Evolutionary conservation across 92 coral and sea anemone genomes (phyloP).

Genomic region (Bergia sp.): DNA sequence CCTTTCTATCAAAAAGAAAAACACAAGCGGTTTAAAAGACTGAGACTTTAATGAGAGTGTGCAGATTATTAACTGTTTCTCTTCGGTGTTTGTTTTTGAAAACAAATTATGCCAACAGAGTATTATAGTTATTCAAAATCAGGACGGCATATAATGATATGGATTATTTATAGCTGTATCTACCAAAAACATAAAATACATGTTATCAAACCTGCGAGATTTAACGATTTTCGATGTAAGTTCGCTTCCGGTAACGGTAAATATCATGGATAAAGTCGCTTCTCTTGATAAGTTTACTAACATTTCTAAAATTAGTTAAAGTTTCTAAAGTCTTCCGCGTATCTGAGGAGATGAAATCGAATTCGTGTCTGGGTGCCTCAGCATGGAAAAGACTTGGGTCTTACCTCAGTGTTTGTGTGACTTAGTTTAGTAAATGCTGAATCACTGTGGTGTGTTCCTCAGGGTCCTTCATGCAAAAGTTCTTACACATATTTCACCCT

Average conservation of each 20-base stretch:
- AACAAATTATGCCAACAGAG: background rate
- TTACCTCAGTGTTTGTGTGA: background rate
- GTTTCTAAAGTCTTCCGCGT: background rate
- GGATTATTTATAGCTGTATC: background rate
- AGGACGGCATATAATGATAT: constrained; percentile 7
- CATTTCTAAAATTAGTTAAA: no score
- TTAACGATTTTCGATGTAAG: background rate
- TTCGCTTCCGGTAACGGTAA: background rate
- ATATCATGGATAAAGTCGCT: background rate
- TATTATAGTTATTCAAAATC: constrained; percentile 5
- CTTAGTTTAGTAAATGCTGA: background rate
- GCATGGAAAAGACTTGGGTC: background rate
- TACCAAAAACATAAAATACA: background rate
- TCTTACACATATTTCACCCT: background rate
- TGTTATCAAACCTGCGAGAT: background rate
- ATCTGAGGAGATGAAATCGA: background rate
- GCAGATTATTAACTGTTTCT: background rate
- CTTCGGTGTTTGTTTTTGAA: background rate
- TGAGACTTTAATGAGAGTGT: no score
- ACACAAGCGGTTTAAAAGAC: background rate
- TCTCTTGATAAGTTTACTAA: background rate
- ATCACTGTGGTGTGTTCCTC: background rate
- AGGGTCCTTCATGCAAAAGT: background rate
- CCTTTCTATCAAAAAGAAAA: background rate
- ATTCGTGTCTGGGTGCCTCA: background rate